phyloP scores from a whole-genome alignment of 2,888 invertebrate species.

The Yponomeuta sedellus region DNA sequence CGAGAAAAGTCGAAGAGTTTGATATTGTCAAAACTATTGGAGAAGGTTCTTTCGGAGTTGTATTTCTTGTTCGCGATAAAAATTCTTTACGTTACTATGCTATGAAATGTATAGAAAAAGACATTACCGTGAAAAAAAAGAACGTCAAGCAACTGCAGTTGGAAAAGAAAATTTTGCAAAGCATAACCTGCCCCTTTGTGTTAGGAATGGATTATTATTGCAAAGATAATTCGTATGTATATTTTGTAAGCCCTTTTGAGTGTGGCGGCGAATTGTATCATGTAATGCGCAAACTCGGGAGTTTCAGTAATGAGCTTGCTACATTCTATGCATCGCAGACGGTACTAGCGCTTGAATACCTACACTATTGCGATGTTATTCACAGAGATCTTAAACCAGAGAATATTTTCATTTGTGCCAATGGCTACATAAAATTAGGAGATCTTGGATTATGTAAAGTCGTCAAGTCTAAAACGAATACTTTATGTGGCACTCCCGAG shows the following conservation, averaged over 20 bases:
- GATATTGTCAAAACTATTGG: constrained; percentile 85
- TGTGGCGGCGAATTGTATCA: constrained; percentile 90
- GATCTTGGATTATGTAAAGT: constrained; percentile 96
- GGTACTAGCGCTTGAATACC: constrained; percentile 90
- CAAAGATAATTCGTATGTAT: constrained; percentile 89
- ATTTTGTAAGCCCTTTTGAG: constrained; percentile 87
- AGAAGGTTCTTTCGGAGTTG: constrained; percentile 90
- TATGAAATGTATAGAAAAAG: constrained; percentile 91
- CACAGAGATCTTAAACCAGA: constrained; percentile 95
- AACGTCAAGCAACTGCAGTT: constrained; percentile 87
- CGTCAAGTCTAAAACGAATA: constrained; percentile 86
- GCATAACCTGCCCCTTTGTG: constrained; percentile 89
- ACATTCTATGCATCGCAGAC: constrained; percentile 94
- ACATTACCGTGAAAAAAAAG: constrained; percentile 86
- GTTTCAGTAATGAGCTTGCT: constrained; percentile 83
- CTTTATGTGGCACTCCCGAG: constrained; percentile 96
- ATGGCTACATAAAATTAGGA: constrained; percentile 87
- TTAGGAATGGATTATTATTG: constrained; percentile 86
- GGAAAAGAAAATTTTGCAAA: constrained; percentile 90
- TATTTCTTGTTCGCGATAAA: constrained; percentile 82
- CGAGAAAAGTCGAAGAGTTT: constrained; percentile 73
- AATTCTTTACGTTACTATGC: constrained; percentile 80
- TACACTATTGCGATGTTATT: constrained; percentile 88
- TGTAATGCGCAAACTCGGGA: constrained; percentile 76
- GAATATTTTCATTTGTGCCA: constrained; percentile 85